Conservation (phyloP, 1,140 invertebrate species). For the Caenorhabditis latens region DNA sequence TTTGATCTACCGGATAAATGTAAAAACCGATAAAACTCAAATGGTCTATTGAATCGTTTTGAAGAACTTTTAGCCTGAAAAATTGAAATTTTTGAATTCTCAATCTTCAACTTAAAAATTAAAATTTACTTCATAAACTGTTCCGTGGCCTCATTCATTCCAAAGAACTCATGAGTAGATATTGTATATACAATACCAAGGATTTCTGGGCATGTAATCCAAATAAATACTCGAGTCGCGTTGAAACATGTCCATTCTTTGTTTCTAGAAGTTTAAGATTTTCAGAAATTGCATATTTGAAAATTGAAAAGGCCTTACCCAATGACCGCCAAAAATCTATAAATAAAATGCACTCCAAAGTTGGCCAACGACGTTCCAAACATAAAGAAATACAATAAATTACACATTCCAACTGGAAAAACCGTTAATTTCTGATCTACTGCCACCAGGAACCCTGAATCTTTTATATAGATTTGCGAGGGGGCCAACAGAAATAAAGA, state of each 20-base stretch:
- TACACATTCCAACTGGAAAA: not conserved
- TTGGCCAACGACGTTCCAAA: not conserved
- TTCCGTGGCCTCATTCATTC: not conserved
- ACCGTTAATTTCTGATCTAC: not conserved
- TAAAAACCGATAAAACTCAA: not conserved
- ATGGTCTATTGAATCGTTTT: not conserved
- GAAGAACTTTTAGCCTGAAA: not conserved
- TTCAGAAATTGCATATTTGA: not conserved
- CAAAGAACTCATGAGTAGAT: not conserved
- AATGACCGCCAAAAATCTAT: not conserved
- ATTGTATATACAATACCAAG: not conserved
- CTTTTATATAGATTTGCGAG: not conserved
- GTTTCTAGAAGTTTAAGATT: not conserved
- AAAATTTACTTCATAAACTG: not conserved
- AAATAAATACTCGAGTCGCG: not conserved
- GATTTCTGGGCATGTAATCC: not conserved
- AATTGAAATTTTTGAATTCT: too few relatives aligned
- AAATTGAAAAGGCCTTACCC: not conserved
- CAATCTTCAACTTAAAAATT: not conserved
- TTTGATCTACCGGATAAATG: not conserved
- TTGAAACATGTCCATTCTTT: not conserved
- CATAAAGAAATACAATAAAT: not conserved
- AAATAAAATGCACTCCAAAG: conserved; percentile 1
- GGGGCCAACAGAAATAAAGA: not conserved
- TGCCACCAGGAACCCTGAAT: not conserved